Percentiles rank a stretch among this genome's conserved stretches.
phyloP scores from a whole-genome alignment of 1,140 invertebrate genomes.

The Paraescarpia echinospica region DNA sequence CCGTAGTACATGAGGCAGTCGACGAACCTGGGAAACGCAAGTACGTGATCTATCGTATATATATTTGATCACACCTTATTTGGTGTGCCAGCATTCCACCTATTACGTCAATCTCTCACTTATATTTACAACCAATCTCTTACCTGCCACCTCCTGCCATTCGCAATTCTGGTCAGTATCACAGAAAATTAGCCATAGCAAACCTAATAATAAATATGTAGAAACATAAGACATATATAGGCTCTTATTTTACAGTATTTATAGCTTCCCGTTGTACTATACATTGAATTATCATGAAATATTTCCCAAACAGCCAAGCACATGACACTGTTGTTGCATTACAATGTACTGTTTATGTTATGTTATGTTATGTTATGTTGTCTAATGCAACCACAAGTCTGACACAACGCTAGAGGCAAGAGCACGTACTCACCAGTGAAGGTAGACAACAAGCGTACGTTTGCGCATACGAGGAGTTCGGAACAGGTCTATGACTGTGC shows the following conservation, averaged over 20 bases:
- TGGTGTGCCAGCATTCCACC: too few species aligned
- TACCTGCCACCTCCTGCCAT: too few species aligned
- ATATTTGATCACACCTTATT: background rate
- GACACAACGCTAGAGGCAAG: background rate
- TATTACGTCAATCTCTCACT: too few species aligned
- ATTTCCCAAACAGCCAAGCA: background rate
- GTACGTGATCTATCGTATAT: background rate
- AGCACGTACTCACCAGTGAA: background rate
- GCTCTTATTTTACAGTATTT: too few species aligned
- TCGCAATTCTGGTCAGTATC: too few species aligned
- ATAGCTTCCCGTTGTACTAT: too few species aligned
- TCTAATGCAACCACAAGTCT: background rate
- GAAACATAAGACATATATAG: too few species aligned
- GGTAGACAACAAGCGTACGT: background rate
- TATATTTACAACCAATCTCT: too few species aligned
- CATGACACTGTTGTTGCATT: background rate
- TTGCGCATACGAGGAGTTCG: background rate
- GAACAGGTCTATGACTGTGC: slow-evolving; percentile 14
- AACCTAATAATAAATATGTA: too few species aligned
- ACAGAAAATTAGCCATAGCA: too few species aligned
- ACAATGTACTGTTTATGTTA: background rate
- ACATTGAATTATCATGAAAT: too few species aligned
- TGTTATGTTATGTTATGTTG: background rate
- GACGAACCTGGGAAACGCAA: slow-evolving; percentile 34
- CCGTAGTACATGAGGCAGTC: slow-evolving; percentile 44